phyloP scores from a whole-genome alignment of 2,888 invertebrate species.

The Plusia festucae region DNA sequence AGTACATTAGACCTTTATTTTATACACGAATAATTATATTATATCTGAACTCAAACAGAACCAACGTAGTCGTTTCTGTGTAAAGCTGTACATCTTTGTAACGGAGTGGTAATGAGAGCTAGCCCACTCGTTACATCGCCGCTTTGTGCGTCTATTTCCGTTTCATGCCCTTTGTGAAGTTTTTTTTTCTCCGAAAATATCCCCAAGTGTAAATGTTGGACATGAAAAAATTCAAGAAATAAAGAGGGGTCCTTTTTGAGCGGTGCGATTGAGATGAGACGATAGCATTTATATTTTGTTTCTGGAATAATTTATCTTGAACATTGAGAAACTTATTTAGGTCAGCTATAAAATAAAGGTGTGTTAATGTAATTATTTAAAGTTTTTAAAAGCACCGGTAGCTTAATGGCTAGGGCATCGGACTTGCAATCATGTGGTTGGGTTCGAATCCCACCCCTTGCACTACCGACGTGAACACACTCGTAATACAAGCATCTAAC shows the following conservation, averaged over 20 bases:
- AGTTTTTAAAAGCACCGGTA: neutral
- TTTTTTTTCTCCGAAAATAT: slow-evolving; percentile 48
- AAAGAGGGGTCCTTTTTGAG: slow-evolving; percentile 7
- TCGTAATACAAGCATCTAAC: too few relatives aligned
- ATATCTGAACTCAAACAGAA: neutral
- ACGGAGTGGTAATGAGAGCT: slow-evolving; percentile 54
- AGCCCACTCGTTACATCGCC: slow-evolving; percentile 55
- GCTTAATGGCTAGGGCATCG: too few relatives aligned
- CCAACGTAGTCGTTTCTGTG: slow-evolving; percentile 45
- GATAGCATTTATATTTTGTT: slow-evolving; percentile 5
- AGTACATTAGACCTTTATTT: neutral
- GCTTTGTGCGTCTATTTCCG: slow-evolving; percentile 63
- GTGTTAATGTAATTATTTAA: neutral
- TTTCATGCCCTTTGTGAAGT: slow-evolving; percentile 48
- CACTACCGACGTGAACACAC: too few relatives aligned
- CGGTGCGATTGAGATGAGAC: neutral
- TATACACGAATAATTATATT: too few relatives aligned
- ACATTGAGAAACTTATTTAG: neutral
- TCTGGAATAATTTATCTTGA: slow-evolving; percentile 1
- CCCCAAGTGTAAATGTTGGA: slow-evolving; percentile 35
- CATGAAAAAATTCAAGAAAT: slow-evolving; percentile 13
- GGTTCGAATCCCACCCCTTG: too few relatives aligned
- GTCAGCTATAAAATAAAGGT: neutral
- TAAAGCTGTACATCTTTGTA: slow-evolving; percentile 57
- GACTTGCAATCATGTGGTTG: too few relatives aligned